These are phyloP conservation scores for Pelusios castaneus DNA, from an alignment of 2,113 vertebrate genomes.

Conservation along the genomic window DNA sequence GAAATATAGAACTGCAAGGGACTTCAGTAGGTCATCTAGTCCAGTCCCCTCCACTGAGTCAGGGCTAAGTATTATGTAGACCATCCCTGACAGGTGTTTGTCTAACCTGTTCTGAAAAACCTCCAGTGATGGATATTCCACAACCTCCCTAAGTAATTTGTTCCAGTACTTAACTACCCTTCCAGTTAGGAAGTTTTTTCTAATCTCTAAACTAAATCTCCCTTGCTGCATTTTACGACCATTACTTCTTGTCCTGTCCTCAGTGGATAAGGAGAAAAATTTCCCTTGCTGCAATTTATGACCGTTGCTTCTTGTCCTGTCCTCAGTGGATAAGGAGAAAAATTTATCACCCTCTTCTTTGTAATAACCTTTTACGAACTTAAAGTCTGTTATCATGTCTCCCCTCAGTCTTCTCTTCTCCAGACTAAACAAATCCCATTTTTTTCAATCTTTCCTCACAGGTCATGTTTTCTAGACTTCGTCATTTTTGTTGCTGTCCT, in stretches of 20 bases:
- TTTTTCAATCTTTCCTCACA: background rate
- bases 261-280: background rate
- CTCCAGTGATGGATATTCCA: background rate
- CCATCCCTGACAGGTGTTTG: background rate
- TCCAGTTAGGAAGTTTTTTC: background rate
- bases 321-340: background rate
- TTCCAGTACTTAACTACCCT: background rate
- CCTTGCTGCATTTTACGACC: background rate
- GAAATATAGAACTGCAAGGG: background rate
- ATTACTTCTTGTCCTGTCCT: background rate
- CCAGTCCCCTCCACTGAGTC: background rate
- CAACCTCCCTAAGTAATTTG: background rate
- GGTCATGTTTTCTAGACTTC: background rate
- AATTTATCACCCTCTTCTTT: background rate
- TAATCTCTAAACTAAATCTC: background rate
- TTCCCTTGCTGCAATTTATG: background rate
- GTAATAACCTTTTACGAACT: background rate
- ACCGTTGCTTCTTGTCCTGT: background rate
- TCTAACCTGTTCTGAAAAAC: background rate
- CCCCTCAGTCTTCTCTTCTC: background rate
- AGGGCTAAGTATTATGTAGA: background rate
- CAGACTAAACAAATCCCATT: background rate
- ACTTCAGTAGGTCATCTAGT: background rate
- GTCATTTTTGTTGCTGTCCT: background rate
- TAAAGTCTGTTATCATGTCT: background rate